A percentile compares a stretch with the other conserved stretches of the same genome.
Conservation (phyloP, 2,113 vertebrate species). For the Vireo altiloquus region DNA sequence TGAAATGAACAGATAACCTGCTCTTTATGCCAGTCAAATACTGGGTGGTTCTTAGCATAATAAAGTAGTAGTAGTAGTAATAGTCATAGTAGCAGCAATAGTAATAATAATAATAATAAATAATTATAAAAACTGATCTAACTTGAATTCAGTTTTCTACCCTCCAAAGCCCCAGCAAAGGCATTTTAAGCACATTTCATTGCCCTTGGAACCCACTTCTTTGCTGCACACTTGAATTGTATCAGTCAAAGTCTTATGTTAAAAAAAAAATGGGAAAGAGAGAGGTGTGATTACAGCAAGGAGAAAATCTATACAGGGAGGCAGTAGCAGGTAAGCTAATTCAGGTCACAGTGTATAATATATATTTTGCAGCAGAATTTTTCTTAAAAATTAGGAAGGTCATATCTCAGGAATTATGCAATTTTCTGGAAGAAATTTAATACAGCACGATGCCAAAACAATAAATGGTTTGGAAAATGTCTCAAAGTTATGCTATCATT, state of each 20-base stretch:
- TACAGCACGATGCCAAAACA: background rate
- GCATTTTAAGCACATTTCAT: background rate
- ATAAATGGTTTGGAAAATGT: background rate
- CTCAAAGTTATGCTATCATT: background rate
- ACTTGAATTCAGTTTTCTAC: background rate
- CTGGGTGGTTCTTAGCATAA: background rate
- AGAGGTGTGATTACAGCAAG: background rate
- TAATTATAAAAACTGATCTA: background rate
- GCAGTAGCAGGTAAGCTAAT: background rate
- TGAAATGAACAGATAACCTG: rapidly evolving
- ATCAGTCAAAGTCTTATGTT: background rate
- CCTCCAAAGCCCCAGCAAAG: background rate
- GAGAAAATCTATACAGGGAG: background rate
- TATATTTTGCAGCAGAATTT: background rate
- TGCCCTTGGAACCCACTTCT: background rate
- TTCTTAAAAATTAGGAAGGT: background rate
- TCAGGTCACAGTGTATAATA: background rate
- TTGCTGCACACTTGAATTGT: background rate
- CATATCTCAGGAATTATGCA: background rate
- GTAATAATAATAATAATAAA: background rate
- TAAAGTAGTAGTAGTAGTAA: background rate
- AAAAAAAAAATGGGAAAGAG: background rate
- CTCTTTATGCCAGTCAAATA: background rate
- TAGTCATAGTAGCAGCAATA: background rate
- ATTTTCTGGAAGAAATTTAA: background rate